Conservation (phyloP, 2,113 vertebrate species). For the Callospermophilus lateralis region DNA sequence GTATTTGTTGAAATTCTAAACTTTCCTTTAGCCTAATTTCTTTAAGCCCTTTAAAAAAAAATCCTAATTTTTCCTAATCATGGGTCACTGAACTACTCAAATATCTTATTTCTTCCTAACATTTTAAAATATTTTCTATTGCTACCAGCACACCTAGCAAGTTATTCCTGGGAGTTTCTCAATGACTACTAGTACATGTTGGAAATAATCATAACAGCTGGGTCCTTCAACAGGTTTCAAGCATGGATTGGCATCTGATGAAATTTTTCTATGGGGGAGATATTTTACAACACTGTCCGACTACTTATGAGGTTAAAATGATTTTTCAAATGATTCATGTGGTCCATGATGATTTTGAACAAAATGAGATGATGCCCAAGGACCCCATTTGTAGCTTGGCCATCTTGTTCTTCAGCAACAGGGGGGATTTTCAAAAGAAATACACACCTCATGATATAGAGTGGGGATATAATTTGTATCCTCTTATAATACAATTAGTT, state of each 20-base stretch:
- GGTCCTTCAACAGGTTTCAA: not conserved
- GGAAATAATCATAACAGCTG: not conserved
- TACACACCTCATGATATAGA: not conserved
- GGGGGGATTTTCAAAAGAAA: slow-evolving; percentile 18
- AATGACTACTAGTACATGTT: not conserved
- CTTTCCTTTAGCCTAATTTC: not conserved
- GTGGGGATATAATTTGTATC: not conserved
- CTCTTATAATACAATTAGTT: slow-evolving; percentile 13
- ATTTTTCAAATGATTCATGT: not conserved
- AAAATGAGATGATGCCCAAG: not conserved
- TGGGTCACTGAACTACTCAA: not conserved
- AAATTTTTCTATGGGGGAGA: not conserved
- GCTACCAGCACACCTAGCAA: not conserved
- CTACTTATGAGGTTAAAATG: not conserved
- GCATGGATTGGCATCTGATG: not conserved
- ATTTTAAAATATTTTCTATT: not conserved
- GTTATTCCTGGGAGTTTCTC: not conserved
- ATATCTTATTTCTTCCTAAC: not conserved
- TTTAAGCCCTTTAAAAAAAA: not conserved
- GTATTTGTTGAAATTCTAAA: slow-evolving; percentile 42
- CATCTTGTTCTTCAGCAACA: slow-evolving; percentile 34
- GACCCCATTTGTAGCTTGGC: not conserved
- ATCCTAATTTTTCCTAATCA: not conserved
- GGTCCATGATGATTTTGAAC: not conserved
- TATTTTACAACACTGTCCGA: not conserved